These are phyloP conservation scores for Rhinogobio ventralis DNA, from an alignment of 2,797 vertebrate genomes.

Conservation along the genomic window DNA sequence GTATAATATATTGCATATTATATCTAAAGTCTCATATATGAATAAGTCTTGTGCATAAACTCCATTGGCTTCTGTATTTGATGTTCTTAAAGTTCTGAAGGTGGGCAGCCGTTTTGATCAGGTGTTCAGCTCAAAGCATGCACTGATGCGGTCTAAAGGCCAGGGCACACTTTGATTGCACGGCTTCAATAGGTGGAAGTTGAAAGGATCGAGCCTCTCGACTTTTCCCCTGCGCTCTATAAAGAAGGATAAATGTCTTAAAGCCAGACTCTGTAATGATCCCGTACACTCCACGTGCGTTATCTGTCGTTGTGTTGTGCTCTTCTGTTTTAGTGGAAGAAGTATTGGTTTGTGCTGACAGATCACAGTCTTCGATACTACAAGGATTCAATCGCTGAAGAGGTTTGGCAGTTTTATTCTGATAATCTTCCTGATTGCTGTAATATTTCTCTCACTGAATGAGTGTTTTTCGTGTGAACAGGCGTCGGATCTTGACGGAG, in stretches of 20 bases:
- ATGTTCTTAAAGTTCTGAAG: neutral
- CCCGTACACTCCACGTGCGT: too few species aligned
- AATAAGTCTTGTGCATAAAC: neutral
- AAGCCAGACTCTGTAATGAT: neutral
- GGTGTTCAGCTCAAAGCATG: slow-evolving; percentile 43
- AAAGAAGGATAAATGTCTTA: slow-evolving; percentile 44
- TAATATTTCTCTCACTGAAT: neutral
- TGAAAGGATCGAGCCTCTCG: slow-evolving; percentile 58
- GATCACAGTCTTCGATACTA: slow-evolving; percentile 86
- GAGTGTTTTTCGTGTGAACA: slow-evolving; percentile 50
- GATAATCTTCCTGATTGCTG: neutral
- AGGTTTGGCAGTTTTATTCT: slow-evolving; percentile 64
- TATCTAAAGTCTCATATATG: neutral
- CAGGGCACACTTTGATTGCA: slow-evolving; percentile 66
- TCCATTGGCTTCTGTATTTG: neutral
- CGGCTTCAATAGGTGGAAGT: slow-evolving; percentile 60
- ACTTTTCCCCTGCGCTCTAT: slow-evolving; percentile 48
- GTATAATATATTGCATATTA: neutral
- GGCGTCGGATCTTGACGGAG: slow-evolving; percentile 84
- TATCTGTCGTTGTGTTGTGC: neutral
- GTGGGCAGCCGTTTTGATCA: slow-evolving; percentile 27
- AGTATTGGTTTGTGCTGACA: slow-evolving; percentile 86
- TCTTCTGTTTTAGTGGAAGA: slow-evolving; percentile 79
- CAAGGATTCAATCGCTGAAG: slow-evolving; percentile 85
- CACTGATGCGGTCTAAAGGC: slow-evolving; percentile 62